Percentiles rank a stretch among this genome's conserved stretches.
Conservation (phyloP, 2,888 invertebrate genomes). For the Hirudinaria manillensis region DNA sequence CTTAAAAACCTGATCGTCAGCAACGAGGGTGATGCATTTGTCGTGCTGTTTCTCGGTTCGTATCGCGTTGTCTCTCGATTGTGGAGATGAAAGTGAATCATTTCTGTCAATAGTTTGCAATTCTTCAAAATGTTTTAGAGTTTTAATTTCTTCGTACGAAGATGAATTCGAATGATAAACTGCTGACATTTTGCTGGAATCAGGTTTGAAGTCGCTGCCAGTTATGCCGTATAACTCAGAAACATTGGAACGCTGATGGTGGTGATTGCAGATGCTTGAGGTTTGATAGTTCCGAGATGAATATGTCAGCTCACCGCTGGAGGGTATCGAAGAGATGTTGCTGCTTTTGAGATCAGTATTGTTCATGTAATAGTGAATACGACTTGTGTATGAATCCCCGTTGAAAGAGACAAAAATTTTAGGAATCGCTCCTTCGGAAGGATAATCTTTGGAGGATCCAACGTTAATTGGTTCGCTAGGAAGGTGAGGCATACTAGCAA, state of each 20-base stretch:
- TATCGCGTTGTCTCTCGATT: not conserved
- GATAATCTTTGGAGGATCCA: not conserved
- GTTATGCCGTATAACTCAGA: too few relatives aligned
- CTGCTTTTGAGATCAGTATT: not conserved
- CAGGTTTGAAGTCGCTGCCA: not conserved
- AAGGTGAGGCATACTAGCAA: not conserved
- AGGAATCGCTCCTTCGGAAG: not conserved
- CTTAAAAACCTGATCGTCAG: slow-evolving; percentile 3
- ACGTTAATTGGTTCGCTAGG: not conserved
- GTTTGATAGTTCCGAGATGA: not conserved
- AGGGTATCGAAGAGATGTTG: not conserved
- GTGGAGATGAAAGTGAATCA: too few relatives aligned
- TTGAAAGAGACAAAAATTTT: slow-evolving; percentile 13
- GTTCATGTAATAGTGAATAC: slow-evolving; percentile 6
- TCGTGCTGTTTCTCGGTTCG: not conserved
- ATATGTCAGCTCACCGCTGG: not conserved
- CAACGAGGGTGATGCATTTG: not conserved
- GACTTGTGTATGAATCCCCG: not conserved
- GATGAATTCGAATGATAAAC: not conserved
- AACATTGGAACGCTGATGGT: too few relatives aligned
- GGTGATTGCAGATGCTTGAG: not conserved
- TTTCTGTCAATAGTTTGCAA: too few relatives aligned
- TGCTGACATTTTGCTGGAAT: not conserved
- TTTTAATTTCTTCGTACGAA: not conserved
- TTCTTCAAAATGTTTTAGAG: too few relatives aligned